Evolutionary conservation across 1,140 invertebrate species (phyloP), one percentile per base, ranked within the genome.

Genomic region (Aphaenogaster ashmeadi): DNA sequence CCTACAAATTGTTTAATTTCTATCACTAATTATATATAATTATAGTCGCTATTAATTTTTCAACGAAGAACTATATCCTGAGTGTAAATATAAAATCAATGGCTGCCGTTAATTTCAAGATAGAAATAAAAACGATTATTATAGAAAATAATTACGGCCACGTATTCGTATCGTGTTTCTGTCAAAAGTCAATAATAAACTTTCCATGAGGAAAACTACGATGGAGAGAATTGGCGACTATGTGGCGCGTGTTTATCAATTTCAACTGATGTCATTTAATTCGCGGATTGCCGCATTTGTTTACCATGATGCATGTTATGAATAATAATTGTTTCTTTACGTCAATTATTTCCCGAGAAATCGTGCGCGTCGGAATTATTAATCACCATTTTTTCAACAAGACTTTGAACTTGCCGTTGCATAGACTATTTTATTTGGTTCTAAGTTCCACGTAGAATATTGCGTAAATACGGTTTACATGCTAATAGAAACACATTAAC

Each of bases 361-460:
- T 15, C 6, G 3, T 27, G 36, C n/a, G 47, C 66, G 52, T 72
- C 52, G n/a, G 1, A 5, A 41, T 41, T 8, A 13, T 44, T 50
- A 56, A 58, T 58, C 18, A 15, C 38, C 15, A 54, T 41, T 81
- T 69, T 11, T 81, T 44, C 64, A 6, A 2, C 18, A 74, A 54
- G 13, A 47, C 66, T 83, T 83, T 83, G 66, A 74, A 72, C 79
- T 83, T 83, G 36, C 21, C n/a, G 4, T 44, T 36, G 21, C 41
- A 41, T 27, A 64, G 18, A 21, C 6, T 11, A 36, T 5, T 67
- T 69, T 81, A 83, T 83, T 83, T 44, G n/a, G 5, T 5, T 71
- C 8, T 8, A 3, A 44, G 7, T 67, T 80, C 38, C 21, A 9
- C 9, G 27, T 36, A 79, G 15, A 38, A 64, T 54, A 33, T 83